Evolutionary conservation across 2,797 vertebrate genomes (phyloP).

Genomic region (Labeo calbasu): DNA sequence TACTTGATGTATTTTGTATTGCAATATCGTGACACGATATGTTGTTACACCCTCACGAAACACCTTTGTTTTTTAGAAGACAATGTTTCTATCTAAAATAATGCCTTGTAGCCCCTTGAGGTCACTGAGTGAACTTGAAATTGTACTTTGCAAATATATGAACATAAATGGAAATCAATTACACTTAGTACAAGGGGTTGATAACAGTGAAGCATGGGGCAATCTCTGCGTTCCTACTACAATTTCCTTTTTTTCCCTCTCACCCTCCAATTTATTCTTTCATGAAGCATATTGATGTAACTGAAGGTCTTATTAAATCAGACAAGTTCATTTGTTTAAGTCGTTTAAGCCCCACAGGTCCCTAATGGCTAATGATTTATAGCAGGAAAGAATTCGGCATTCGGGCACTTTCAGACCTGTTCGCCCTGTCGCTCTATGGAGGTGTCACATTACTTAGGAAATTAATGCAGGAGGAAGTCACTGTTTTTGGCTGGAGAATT

Average conservation of each 20-base stretch:
- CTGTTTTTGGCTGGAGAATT: conserved; percentile 80
- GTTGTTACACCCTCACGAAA: neutral
- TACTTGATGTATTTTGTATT: neutral
- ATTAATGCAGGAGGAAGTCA: conserved; percentile 82
- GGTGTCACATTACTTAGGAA: conserved; percentile 79
- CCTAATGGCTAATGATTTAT: conserved; percentile 83
- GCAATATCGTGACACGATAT: neutral
- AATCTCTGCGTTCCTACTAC: conserved; percentile 30
- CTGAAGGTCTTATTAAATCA: conserved; percentile 81
- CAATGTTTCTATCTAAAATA: conserved; percentile 14
- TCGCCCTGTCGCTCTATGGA: conserved; percentile 64
- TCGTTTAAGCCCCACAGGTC: conserved; percentile 78
- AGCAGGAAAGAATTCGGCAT: conserved; percentile 77
- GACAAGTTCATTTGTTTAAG: conserved; percentile 85
- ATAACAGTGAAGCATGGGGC: conserved; percentile 44
- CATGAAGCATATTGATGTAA: conserved; percentile 71
- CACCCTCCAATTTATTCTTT: conserved; percentile 52
- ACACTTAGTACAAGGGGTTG: conserved; percentile 36
- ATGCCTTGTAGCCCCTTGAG: conserved; percentile 20
- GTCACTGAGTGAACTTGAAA: conserved; percentile 40
- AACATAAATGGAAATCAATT: conserved; percentile 58
- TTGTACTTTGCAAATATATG: conserved; percentile 39
- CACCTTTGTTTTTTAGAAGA: neutral
- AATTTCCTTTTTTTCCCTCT: conserved; percentile 48
- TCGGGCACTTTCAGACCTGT: conserved; percentile 70